Evolutionary conservation across 2,888 invertebrate genomes (phyloP), one percentile per base, ranked within the genome.

Genomic region (Pseudococcus viburni): DNA sequence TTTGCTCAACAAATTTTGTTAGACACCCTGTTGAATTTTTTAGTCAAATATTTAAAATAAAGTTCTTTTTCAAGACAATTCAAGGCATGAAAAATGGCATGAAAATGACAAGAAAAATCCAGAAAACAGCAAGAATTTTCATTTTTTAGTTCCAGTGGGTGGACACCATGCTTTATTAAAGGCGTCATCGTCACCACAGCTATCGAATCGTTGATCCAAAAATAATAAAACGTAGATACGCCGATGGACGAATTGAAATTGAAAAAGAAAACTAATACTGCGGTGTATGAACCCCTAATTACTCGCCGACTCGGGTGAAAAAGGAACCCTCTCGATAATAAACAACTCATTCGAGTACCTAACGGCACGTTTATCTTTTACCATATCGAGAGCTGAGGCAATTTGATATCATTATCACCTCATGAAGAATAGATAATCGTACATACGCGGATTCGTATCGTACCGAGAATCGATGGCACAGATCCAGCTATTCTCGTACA

Each of bases 371-470:
- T 68, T 73, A 73, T 73, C 73, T 73, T 17, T 26, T 12, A 73
- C 17, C 17, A 73, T 33, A 73, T 73, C 33, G 12, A 33, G 33
- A 73, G 17, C 26, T 15, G 33, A 17, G 39, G 73, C 73, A 73
- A 73, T 73, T 26, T 33, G 73, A 73, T 73, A 73, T 73, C 73
- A 73, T 73, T 73, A 73, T 73, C 73, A 33, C 73, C 73, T 73
- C 26, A 9, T 55, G 8, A 64, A 64, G 64, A 64, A 64, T 64
- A 64, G 12, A 64, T 64, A 64, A 64, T 64, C 64, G 64, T 64
- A 64, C 9, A 59, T n/a, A 42, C n/a, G 17, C 17, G n/a, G 9
- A 64, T 64, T 22, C 15, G 22, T 22, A 22, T 6, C 15, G 12
- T 59, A 59, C 42, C 22, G 1, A 64, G 22, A 64, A 64, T 22